Conservation (phyloP, 2,113 vertebrate species). For the Pluvialis apricaria region DNA sequence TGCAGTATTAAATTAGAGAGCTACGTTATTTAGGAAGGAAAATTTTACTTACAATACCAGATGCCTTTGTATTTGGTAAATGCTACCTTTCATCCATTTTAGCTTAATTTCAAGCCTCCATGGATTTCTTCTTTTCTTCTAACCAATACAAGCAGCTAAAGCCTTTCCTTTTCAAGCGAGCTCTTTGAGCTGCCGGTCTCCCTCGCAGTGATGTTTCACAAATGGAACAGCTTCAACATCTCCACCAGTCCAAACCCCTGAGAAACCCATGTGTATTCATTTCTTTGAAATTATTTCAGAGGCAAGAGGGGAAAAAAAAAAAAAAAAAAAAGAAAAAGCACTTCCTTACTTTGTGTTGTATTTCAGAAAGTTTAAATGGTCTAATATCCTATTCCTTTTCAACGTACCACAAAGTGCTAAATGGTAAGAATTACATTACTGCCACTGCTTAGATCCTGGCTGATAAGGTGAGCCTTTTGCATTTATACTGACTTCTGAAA, state of each 20-base stretch:
- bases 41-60: constrained; percentile 45
- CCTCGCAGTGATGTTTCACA: background rate
- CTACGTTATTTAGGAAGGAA: background rate
- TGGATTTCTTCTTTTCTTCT: background rate
- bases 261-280: constrained; percentile 20
- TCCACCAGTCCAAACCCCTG: background rate
- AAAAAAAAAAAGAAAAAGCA: background rate
- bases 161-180: background rate
- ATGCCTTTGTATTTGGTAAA: background rate
- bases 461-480: constrained; percentile 86
- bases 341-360: constrained; percentile 73
- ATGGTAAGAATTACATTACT: constrained; percentile 85
- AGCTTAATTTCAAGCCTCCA: background rate
- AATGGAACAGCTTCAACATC: constrained; percentile 16
- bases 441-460: constrained; percentile 80
- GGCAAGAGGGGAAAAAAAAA: background rate
- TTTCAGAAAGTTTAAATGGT: constrained; percentile 81
- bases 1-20: background rate
- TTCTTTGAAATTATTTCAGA: constrained; percentile 37
- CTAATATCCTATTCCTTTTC: constrained; percentile 80
- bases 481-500: constrained; percentile 78
- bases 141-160: background rate
- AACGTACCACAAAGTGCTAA: constrained; percentile 83
- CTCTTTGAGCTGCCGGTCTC: background rate
- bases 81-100: background rate